A percentile compares a stretch with the other conserved stretches of the same genome.
Evolutionary conservation across 2,888 invertebrate species (phyloP).

Genomic region (Megaustenia siamemsis): DNA sequence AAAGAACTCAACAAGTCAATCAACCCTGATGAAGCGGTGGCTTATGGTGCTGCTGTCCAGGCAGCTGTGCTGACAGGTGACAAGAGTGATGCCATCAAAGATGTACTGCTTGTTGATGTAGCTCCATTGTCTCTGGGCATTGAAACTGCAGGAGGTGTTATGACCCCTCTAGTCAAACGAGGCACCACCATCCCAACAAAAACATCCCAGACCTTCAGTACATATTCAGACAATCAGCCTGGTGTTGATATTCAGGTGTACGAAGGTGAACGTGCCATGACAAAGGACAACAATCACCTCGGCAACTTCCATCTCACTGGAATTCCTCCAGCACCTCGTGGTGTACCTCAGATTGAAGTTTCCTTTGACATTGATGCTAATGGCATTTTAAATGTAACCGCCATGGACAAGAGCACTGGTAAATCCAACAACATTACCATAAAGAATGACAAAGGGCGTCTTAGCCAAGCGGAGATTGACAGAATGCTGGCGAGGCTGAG

Average conservation of each 20-base stretch:
- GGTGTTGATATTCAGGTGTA: slow-evolving; percentile 33
- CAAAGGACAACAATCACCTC: slow-evolving; percentile 90
- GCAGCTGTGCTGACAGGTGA: slow-evolving; percentile 13
- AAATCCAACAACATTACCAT: slow-evolving; percentile 2
- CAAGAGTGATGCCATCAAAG: slow-evolving; percentile 15
- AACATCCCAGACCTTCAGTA: slow-evolving; percentile 16
- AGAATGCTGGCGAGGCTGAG: slow-evolving; percentile 32
- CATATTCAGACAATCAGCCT: slow-evolving; percentile 20
- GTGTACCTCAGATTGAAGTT: slow-evolving; percentile 20
- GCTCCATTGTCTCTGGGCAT: slow-evolving; percentile 19
- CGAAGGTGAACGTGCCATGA: slow-evolving; percentile 82
- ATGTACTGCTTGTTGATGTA: slow-evolving; percentile 20
- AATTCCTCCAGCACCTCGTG: slow-evolving; percentile 22
- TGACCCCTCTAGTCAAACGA: slow-evolving; percentile 68
- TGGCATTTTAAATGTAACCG: slow-evolving; percentile 8
- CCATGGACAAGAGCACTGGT: slow-evolving; percentile 17
- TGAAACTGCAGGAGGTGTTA: slow-evolving; percentile 68
- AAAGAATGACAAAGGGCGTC: slow-evolving; percentile 18
- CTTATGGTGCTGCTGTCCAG: slow-evolving; percentile 82
- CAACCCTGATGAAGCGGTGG: slow-evolving; percentile 98
- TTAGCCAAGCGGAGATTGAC: slow-evolving; percentile 28
- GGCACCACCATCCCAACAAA: slow-evolving; percentile 74
- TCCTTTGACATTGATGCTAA: slow-evolving; percentile 24
- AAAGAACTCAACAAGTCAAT: slow-evolving; percentile 91
- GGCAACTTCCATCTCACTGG: slow-evolving; percentile 63